Evolutionary conservation across 2,113 vertebrate genomes (phyloP).

Genomic region (Sander vitreus): DNA sequence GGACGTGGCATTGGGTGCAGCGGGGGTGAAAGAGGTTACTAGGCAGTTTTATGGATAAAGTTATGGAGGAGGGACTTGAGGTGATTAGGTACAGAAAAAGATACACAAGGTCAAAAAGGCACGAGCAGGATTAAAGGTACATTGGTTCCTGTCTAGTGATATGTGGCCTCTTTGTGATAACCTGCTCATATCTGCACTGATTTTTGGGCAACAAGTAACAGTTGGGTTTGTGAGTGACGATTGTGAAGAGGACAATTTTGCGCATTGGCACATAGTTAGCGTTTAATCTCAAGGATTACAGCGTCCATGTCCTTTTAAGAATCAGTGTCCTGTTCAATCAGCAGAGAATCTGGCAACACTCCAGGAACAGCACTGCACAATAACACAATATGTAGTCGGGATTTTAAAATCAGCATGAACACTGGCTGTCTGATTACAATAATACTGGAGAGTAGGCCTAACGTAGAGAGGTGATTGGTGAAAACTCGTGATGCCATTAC

Average conservation of each 20-base stretch:
- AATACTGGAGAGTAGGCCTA: background rate
- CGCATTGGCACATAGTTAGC: slow-evolving; percentile 57
- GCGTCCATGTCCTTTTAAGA: slow-evolving; percentile 62
- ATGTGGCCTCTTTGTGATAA: background rate
- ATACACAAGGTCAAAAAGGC: slow-evolving; percentile 28
- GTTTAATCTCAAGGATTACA: slow-evolving; percentile 80
- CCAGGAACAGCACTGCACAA: slow-evolving; percentile 48
- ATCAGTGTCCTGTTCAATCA: slow-evolving; percentile 80
- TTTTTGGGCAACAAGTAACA: background rate
- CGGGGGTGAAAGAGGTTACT: slow-evolving; percentile 31
- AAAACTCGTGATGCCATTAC: background rate
- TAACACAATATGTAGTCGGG: background rate
- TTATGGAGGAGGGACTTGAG: slow-evolving; percentile 7
- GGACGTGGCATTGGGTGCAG: background rate
- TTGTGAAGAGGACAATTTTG: slow-evolving; percentile 5
- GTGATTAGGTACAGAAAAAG: slow-evolving; percentile 47
- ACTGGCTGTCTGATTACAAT: background rate
- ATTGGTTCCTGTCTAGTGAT: background rate
- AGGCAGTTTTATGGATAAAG: slow-evolving; percentile 51
- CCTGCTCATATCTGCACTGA: background rate
- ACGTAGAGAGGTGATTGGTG: background rate
- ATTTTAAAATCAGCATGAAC: background rate
- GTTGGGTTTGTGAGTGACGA: slow-evolving; percentile 2
- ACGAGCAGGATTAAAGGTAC: background rate
- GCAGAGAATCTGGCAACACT: slow-evolving; percentile 38